Percentiles rank a stretch among this genome's conserved stretches.
phyloP scores from a whole-genome alignment of 2,888 invertebrate genomes.

The Hemicrepidius hirtus region DNA sequence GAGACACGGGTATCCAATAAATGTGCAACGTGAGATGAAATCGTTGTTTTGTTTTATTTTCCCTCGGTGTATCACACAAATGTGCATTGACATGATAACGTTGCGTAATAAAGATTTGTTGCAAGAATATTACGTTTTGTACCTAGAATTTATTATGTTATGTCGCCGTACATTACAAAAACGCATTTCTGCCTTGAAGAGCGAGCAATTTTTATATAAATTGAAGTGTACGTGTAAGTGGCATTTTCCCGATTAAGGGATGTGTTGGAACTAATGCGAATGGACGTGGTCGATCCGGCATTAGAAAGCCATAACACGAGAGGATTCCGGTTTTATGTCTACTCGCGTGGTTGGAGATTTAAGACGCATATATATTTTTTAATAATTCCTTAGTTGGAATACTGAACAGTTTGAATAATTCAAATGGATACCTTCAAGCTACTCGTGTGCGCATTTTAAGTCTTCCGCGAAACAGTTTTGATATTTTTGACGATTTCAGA shows the following conservation, averaged over 20 bases:
- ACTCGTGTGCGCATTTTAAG: not conserved
- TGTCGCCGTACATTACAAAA: constrained; percentile 4
- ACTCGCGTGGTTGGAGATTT: constrained; percentile 27
- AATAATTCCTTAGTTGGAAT: constrained; percentile 12
- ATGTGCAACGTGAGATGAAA: constrained; percentile 38
- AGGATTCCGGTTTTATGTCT: constrained; percentile 33
- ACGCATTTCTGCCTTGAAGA: constrained; percentile 27
- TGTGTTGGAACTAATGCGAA: constrained; percentile 44
- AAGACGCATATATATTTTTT: constrained; percentile 9
- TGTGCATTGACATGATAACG: constrained; percentile 25
- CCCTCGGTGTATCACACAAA: constrained; percentile 12
- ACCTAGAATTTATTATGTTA: constrained; percentile 24
- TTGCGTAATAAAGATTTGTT: constrained; percentile 35
- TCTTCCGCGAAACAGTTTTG: not conserved
- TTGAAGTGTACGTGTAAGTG: constrained; percentile 46
- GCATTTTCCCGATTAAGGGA: constrained; percentile 49
- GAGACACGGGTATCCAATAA: constrained; percentile 23
- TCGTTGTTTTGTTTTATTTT: constrained; percentile 37
- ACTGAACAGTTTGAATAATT: constrained; percentile 34
- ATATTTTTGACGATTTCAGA: not conserved
- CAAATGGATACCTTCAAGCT: constrained; percentile 2
- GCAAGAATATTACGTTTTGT: constrained; percentile 3
- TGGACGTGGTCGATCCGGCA: constrained; percentile 35
- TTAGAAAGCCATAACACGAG: constrained; percentile 28
- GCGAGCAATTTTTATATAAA: constrained; percentile 46